phyloP scores from a whole-genome alignment of 1,140 invertebrate species.

The Conus betulinus region DNA sequence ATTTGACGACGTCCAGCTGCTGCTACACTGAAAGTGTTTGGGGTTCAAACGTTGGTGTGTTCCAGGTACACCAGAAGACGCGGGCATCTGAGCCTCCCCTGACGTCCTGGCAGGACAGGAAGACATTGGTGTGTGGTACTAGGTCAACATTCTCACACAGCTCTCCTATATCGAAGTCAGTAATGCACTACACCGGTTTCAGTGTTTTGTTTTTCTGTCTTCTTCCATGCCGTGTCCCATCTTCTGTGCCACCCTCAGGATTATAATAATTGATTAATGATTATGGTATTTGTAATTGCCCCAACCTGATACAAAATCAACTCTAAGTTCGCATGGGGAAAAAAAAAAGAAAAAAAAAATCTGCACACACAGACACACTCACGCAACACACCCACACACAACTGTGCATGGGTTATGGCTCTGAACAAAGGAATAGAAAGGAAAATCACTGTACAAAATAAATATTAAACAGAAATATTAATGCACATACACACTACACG shows the following conservation, averaged over 20 bases:
- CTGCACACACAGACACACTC: too few relatives aligned
- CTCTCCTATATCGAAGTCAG: not conserved
- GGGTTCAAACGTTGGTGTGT: slow-evolving; percentile 40
- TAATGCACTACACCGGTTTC: too few relatives aligned
- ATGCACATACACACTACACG: too few relatives aligned
- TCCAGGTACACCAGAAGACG: slow-evolving; percentile 55
- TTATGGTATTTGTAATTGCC: not conserved
- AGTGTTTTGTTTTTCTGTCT: not conserved
- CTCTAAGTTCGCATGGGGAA: too few relatives aligned
- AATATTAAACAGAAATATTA: too few relatives aligned
- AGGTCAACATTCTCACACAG: not conserved
- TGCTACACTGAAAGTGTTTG: slow-evolving; percentile 50
- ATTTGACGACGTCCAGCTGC: slow-evolving; percentile 44
- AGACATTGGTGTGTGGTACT: not conserved
- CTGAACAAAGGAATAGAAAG: too few relatives aligned
- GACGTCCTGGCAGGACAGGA: slow-evolving; percentile 42
- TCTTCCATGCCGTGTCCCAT: not conserved
- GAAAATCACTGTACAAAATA: too few relatives aligned
- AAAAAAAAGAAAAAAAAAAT: too few relatives aligned
- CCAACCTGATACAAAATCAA: not conserved
- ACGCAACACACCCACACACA: too few relatives aligned
- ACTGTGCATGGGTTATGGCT: too few relatives aligned
- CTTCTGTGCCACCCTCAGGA: too few relatives aligned
- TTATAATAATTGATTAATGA: too few relatives aligned
- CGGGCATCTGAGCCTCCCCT: slow-evolving; percentile 39